Evolutionary conservation across 2,888 invertebrate genomes (phyloP).

Genomic region (Cosmia trapezina): DNA sequence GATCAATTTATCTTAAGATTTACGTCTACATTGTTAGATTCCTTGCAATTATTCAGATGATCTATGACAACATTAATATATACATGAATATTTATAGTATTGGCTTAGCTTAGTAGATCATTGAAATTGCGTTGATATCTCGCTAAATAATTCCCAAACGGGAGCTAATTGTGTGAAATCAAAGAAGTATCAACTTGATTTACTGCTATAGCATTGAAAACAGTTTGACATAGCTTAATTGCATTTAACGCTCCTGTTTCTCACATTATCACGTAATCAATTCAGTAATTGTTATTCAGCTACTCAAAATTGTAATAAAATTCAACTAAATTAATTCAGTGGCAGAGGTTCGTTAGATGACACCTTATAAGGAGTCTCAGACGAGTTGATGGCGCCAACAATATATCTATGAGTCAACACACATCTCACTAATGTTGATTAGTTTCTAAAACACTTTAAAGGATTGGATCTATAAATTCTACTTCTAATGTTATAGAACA

Average conservation of each 20-base stretch:
- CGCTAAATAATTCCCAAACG: constrained; percentile 24
- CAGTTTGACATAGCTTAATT: constrained; percentile 10
- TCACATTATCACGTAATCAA: constrained; percentile 44
- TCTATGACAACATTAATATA: constrained; percentile 63
- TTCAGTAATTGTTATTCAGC: constrained; percentile 50
- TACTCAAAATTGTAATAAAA: constrained; percentile 65
- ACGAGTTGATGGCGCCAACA: constrained; percentile 78
- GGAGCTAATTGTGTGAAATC: neutral
- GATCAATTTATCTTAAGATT: constrained; percentile 84
- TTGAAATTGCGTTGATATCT: constrained; percentile 31
- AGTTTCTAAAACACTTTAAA: constrained; percentile 63
- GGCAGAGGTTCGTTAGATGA: constrained; percentile 70
- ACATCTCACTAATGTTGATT: constrained; percentile 70
- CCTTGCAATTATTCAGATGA: constrained; percentile 78
- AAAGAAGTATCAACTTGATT: constrained; percentile 10
- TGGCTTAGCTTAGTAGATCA: constrained; percentile 1
- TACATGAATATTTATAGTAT: constrained; percentile 64
- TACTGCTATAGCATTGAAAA: constrained; percentile 7
- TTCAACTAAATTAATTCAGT: constrained; percentile 62
- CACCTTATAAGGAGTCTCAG: constrained; percentile 73
- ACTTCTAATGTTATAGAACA: constrained; percentile 25
- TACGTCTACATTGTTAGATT: constrained; percentile 83
- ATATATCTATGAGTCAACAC: constrained; percentile 72
- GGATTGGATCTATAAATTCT: constrained; percentile 56
- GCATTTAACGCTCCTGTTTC: constrained; percentile 34